Base-by-base conservation (phyloP, 2,113 vertebrate species). In the Zosterops lateralis region DNA sequence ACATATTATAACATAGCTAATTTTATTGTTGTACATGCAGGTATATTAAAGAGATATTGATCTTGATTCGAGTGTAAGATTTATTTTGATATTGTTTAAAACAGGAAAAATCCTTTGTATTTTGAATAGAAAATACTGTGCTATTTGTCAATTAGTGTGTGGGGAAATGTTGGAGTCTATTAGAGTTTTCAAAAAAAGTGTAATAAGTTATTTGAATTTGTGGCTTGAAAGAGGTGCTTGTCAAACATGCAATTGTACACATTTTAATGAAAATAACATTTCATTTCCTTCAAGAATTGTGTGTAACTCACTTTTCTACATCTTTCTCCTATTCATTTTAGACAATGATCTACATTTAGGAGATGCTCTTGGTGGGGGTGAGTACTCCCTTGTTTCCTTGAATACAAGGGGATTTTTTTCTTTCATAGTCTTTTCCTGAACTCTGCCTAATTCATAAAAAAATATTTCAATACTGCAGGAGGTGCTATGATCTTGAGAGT, bases 321-420 rank as follows among this genome's bases (percentile, higher is more conserved):
- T 57, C 61, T 82, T 57, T 9, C 17, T 86, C 25, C 11, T 66
- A 75, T 76, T 74, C 7, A 17, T 85, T 92, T 88, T 58, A 96
- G 93, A 94, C 86, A 92, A 92, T 7, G 95, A 96, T 28, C 73
- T 97, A 31, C 67, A 97, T 66, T 94, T 97, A 92, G 95, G 92
- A 93, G 95, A 96, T 72, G 94, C 88, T 18, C 26, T 94, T 56
- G 87, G 82, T 70, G 93, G 95, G 10, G 94, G 92, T 96, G 60
- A 96, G 95, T 97, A 74, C 10, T 84, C 6, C 38, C 20, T 79
- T 60, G 50, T 57, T 58, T 83, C 20, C 56, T 84, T 17, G 61
- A 14, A 38, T 29, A 48, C 18, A 42, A 54, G 6, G 3, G 12
- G 5, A 19, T 60, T 29, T 48, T n/a, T 60, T 61, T 36, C 6